Conservation (phyloP, 2,797 vertebrate species). For the Caiman crocodilus region DNA sequence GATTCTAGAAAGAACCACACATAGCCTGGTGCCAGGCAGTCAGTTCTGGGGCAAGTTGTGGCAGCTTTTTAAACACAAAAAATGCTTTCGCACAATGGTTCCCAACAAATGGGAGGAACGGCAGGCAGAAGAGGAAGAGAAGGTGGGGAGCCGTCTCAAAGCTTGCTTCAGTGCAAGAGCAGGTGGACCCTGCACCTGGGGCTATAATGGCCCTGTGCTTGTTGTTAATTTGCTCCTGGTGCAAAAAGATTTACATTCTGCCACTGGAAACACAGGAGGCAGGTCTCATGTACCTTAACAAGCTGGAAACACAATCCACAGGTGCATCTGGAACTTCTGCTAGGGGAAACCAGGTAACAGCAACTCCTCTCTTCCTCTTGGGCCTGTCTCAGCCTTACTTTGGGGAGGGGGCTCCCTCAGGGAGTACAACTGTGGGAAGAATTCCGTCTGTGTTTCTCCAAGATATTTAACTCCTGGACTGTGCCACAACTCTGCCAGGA, state of each 20-base stretch:
- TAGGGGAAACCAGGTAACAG: background rate
- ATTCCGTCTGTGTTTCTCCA: background rate
- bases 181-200: accelerated
- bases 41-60: background rate
- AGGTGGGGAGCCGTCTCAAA: background rate
- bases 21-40: background rate
- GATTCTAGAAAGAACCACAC: no score
- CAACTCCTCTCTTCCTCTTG: background rate
- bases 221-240: background rate
- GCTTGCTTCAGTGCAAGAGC: accelerated
- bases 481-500: background rate
- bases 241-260: background rate
- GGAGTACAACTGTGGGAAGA: background rate
- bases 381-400: background rate
- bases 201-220: background rate
- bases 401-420: background rate
- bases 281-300: background rate
- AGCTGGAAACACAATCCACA: background rate
- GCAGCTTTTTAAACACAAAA: background rate
- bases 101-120: background rate
- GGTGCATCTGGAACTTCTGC: background rate
- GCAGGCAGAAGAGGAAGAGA: background rate
- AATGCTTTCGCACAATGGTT: background rate
- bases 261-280: background rate
- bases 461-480: background rate